phyloP scores from a whole-genome alignment of 2,888 invertebrate genomes.

The Rotaria macrura region DNA sequence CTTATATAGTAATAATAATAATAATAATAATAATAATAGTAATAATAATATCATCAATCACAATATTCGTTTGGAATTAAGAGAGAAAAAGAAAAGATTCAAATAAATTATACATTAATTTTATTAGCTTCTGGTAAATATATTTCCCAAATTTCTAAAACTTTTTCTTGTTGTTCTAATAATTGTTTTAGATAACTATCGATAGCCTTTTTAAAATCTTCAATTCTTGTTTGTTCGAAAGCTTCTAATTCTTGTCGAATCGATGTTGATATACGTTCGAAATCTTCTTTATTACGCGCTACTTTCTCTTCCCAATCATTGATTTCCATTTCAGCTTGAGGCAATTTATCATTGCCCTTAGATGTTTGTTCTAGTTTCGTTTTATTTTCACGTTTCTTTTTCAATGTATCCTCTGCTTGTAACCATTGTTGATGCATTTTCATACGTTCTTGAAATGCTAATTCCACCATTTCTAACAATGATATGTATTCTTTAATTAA shows the following conservation, averaged over 20 bases:
- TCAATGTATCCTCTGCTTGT: slow-evolving; percentile 82
- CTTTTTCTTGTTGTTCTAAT: slow-evolving; percentile 85
- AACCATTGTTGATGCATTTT: slow-evolving; percentile 96
- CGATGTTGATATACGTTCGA: slow-evolving; percentile 81
- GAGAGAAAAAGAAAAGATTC: neutral
- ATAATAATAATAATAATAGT: no score
- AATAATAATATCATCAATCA: neutral
- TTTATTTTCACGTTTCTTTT: slow-evolving; percentile 83
- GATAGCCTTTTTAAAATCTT: slow-evolving; percentile 78
- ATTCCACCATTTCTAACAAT: slow-evolving; percentile 38
- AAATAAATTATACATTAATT: slow-evolving; percentile 52
- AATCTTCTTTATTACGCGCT: slow-evolving; percentile 87
- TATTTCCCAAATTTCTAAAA: slow-evolving; percentile 68
- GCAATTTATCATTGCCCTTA: slow-evolving; percentile 73
- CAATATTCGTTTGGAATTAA: neutral
- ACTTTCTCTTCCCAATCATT: slow-evolving; percentile 92
- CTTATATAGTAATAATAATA: no score
- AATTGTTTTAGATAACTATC: slow-evolving; percentile 83
- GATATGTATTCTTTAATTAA: slow-evolving; percentile 1
- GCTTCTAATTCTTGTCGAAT: slow-evolving; percentile 84
- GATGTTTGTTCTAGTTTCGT: slow-evolving; percentile 79
- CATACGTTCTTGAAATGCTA: slow-evolving; percentile 61
- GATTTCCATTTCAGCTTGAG: slow-evolving; percentile 77
- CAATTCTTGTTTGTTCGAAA: slow-evolving; percentile 74
- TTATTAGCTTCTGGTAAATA: slow-evolving; percentile 88